phyloP scores from a whole-genome alignment of 2,113 vertebrate genomes.

The Lepidothrix coronata region DNA sequence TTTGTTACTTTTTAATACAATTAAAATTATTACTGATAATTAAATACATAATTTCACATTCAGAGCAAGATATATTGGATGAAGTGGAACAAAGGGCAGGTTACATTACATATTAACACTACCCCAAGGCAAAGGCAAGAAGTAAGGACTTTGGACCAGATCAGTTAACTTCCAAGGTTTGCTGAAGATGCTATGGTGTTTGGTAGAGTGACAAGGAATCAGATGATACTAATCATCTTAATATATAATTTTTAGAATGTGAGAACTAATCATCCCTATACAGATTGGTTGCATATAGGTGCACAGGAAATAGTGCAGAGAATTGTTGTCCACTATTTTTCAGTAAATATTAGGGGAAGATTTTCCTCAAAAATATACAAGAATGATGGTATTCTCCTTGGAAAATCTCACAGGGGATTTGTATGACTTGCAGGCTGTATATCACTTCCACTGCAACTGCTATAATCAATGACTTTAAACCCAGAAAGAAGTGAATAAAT shows the following conservation, averaged over 20 bases:
- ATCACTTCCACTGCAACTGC: slow-evolving; percentile 10
- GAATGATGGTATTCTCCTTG: background rate
- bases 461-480: slow-evolving; percentile 37
- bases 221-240: slow-evolving; percentile 43
- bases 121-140: background rate
- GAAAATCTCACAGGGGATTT: slow-evolving; percentile 38
- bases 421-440: background rate
- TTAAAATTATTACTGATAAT: background rate
- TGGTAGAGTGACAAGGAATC: slow-evolving; percentile 28
- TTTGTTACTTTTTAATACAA: background rate
- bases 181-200: slow-evolving; percentile 43
- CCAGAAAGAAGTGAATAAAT: slow-evolving; percentile 18
- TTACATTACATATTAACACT: background rate
- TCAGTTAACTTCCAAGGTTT: slow-evolving; percentile 30
- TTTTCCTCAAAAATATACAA: background rate
- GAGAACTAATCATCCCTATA: slow-evolving; percentile 39
- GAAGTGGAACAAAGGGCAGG: background rate
- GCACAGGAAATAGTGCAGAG: slow-evolving; percentile 24
- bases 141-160: slow-evolving; percentile 2
- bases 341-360: slow-evolving; percentile 4
- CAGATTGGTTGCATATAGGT: slow-evolving; percentile 30
- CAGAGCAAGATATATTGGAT: background rate
- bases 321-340: background rate
- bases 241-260: slow-evolving; percentile 41
- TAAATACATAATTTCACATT: background rate